These are phyloP conservation scores for Argyresthia albistria DNA, from an alignment of 2,888 invertebrate genomes.

Conservation along the genomic window DNA sequence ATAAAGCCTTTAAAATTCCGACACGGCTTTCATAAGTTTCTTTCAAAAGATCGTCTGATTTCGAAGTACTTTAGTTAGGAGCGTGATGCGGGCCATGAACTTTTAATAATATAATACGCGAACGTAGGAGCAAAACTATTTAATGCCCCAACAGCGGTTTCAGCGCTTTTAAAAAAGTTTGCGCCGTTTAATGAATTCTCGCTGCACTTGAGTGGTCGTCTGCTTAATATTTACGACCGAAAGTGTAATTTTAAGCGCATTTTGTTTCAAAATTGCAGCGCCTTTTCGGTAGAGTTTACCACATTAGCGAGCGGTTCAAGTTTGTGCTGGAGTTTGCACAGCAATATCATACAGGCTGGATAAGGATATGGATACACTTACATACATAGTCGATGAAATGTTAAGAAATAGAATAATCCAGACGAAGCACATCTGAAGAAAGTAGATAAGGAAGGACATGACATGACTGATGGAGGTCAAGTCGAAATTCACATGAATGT, in stretches of 20 bases:
- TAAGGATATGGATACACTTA: too few relatives aligned
- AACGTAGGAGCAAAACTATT: conserved; percentile 6
- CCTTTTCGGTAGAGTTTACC: too few relatives aligned
- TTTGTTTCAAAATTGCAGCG: not conserved
- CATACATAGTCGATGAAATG: too few relatives aligned
- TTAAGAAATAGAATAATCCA: too few relatives aligned
- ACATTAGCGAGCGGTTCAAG: too few relatives aligned
- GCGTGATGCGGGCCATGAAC: conserved; percentile 6
- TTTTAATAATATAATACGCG: conserved; percentile 13
- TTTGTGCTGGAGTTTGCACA: too few relatives aligned
- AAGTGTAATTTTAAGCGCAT: conserved; percentile 1
- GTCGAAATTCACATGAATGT: too few relatives aligned
- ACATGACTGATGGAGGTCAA: too few relatives aligned
- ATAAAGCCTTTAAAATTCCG: too few relatives aligned
- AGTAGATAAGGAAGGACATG: too few relatives aligned
- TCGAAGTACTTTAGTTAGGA: conserved; percentile 1
- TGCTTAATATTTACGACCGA: conserved; percentile 4
- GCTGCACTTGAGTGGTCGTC: conserved; percentile 1
- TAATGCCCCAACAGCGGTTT: conserved; percentile 5
- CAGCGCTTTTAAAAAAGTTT: conserved; percentile 6
- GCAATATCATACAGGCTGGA: too few relatives aligned
- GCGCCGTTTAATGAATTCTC: conserved; percentile 1
- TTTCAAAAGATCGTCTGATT: not conserved
- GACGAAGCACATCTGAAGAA: too few relatives aligned
- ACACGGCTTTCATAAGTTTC: not conserved